phyloP scores from a whole-genome alignment of 2,113 vertebrate species.

The Empidonax traillii region DNA sequence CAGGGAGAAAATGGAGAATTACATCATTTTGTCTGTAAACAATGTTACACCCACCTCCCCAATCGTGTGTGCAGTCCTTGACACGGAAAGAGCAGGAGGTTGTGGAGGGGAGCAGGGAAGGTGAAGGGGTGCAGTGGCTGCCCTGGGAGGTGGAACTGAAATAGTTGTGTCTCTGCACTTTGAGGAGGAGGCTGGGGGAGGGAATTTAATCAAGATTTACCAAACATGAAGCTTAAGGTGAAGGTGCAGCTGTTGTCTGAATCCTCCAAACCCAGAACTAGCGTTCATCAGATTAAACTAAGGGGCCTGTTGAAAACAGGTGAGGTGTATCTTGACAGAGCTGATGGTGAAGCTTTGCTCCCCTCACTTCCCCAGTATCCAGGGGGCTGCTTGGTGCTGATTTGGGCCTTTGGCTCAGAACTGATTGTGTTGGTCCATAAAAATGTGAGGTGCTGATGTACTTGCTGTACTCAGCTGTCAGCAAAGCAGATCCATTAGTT shows the following conservation, averaged over 20 bases:
- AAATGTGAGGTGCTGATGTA: background rate
- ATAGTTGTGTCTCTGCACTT: background rate
- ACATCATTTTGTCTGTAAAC: background rate
- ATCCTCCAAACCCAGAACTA: background rate
- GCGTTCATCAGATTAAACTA: background rate
- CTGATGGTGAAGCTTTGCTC: background rate
- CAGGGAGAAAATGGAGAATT: background rate
- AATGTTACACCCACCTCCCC: background rate
- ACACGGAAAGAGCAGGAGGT: background rate
- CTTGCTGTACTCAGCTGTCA: background rate
- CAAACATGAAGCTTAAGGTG: background rate
- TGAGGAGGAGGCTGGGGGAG: background rate
- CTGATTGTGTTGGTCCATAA: background rate
- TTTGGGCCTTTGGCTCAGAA: background rate
- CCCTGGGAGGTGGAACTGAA: background rate
- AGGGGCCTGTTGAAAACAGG: background rate
- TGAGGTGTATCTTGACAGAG: background rate
- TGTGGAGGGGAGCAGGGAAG: background rate
- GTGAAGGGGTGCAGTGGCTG: background rate
- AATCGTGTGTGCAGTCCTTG: background rate
- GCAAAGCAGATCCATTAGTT: background rate
- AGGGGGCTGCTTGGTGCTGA: background rate
- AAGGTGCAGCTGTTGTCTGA: background rate
- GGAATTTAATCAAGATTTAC: background rate
- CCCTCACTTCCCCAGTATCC: fast-evolving